phyloP scores from a whole-genome alignment of 2,113 vertebrate species.

The Eclectus roratus region DNA sequence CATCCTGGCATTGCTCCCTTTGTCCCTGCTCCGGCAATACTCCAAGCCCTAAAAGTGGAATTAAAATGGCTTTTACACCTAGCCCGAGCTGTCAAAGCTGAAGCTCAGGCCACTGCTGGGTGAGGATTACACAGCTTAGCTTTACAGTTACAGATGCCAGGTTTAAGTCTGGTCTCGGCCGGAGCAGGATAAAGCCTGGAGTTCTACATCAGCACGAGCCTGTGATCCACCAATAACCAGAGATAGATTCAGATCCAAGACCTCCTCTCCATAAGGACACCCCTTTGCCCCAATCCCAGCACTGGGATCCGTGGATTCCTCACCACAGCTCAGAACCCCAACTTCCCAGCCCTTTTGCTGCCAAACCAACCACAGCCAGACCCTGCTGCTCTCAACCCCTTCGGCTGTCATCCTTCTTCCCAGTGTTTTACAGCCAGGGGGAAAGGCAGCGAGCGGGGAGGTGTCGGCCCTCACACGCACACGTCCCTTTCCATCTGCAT shows the following conservation, averaged over 20 bases:
- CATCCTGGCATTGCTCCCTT: background rate
- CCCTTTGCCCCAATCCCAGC: too few species aligned
- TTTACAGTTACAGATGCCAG: background rate
- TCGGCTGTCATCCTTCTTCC: background rate
- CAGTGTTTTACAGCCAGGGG: rapidly evolving
- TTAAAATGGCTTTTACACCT: constrained; percentile 14
- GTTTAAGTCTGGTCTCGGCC: background rate
- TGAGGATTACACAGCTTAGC: constrained; percentile 19
- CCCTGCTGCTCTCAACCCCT: background rate
- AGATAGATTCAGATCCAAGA: background rate
- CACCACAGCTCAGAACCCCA: rapidly evolving
- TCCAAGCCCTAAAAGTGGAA: background rate
- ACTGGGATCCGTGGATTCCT: rapidly evolving
- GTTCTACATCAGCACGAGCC: background rate
- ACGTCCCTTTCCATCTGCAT: background rate
- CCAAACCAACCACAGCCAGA: rapidly evolving
- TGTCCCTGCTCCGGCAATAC: background rate
- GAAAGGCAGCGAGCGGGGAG: background rate
- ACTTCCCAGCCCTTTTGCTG: background rate
- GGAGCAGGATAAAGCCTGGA: background rate
- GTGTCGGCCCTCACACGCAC: background rate
- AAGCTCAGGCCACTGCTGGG: background rate
- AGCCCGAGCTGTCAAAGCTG: background rate
- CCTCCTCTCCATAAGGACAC: rapidly evolving
- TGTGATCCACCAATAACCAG: background rate